These are phyloP conservation scores for Pectinophora gossypiella DNA, from an alignment of 1,140 invertebrate species.

Conservation along the genomic window DNA sequence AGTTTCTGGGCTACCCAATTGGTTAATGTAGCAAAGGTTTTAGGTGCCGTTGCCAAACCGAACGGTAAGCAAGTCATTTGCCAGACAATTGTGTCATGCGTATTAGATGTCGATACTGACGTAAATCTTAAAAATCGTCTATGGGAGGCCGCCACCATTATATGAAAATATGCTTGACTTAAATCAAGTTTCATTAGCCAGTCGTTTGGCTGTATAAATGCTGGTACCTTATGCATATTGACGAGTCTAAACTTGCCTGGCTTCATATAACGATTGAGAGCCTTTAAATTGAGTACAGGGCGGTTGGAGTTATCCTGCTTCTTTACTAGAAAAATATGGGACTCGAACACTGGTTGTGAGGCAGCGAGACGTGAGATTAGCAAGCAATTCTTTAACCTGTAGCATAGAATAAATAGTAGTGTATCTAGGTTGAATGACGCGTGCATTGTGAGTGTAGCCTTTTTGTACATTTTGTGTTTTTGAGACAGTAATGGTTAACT, in stretches of 20 bases:
- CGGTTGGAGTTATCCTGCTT: neutral
- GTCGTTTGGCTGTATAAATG: constrained; percentile 28
- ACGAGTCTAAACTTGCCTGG: constrained; percentile 28
- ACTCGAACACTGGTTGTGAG: too few species aligned
- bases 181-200: neutral
- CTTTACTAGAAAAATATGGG: neutral
- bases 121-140: constrained; percentile 15
- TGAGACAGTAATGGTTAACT: too few species aligned
- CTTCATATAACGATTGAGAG: constrained; percentile 23
- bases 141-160: constrained; percentile 13
- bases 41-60: neutral
- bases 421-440: too few species aligned
- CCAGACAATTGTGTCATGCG: constrained; percentile 5
- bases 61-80: constrained; percentile 4
- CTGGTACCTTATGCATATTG: constrained; percentile 24
- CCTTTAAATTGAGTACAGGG: constrained; percentile 1
- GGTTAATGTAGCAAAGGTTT: neutral
- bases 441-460: too few species aligned
- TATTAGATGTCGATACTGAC: neutral
- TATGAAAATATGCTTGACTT: constrained; percentile 46
- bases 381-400: too few species aligned
- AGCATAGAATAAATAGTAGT: too few species aligned
- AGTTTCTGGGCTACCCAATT: neutral
- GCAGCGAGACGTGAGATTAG: too few species aligned
- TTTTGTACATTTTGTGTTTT: too few species aligned